These are phyloP conservation scores for Varanus salvator DNA, from an alignment of 2,113 vertebrate genomes.

Conservation along the genomic window DNA sequence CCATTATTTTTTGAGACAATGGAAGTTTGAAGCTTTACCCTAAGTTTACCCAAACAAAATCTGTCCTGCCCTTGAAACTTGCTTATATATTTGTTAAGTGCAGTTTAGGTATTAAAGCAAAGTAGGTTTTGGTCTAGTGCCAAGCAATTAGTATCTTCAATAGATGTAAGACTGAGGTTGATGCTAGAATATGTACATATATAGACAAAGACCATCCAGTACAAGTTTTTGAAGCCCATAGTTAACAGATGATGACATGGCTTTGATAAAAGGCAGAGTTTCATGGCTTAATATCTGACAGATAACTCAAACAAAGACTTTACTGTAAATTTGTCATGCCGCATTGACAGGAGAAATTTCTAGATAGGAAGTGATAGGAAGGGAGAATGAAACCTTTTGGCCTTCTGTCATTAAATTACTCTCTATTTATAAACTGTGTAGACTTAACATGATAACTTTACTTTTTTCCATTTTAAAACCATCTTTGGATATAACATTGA, in stretches of 20 bases:
- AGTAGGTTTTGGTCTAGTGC: constrained; percentile 27
- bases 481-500: not conserved
- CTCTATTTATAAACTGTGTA: constrained; percentile 44
- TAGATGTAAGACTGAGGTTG: constrained; percentile 13
- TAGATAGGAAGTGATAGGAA: constrained; percentile 38
- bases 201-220: constrained; percentile 34
- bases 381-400: constrained; percentile 39
- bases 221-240: constrained; percentile 62
- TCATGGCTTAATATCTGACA: constrained; percentile 74
- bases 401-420: constrained; percentile 30
- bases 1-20: not conserved
- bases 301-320: constrained; percentile 61
- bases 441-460: constrained; percentile 32
- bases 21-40: too few relatives aligned
- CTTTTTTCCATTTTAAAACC: constrained; percentile 22
- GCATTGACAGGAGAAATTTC: constrained; percentile 34
- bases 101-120: not conserved
- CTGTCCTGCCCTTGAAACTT: not conserved
- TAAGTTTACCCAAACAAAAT: not conserved
- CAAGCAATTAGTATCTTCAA: constrained; percentile 58
- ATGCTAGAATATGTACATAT: constrained; percentile 23
- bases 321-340: constrained; percentile 52
- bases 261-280: constrained; percentile 65
- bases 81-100: not conserved
- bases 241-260: constrained; percentile 64